A percentile compares a stretch with the other conserved stretches of the same genome.
phyloP scores from a whole-genome alignment of 2,888 invertebrate species.

The Synergus umbraculus region DNA sequence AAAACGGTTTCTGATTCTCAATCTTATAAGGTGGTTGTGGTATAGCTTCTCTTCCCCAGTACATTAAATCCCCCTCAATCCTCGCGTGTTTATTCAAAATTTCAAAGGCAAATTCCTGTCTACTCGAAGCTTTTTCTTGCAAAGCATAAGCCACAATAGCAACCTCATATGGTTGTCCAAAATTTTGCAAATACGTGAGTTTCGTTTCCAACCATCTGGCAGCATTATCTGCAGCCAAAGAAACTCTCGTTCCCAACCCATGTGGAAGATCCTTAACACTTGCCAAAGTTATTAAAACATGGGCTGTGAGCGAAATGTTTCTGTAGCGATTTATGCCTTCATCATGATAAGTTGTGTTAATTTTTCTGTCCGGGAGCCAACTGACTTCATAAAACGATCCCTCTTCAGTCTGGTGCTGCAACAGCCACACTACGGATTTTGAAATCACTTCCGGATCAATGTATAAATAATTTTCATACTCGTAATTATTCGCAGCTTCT shows the following conservation, averaged over 20 bases:
- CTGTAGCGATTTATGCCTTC: constrained; percentile 77
- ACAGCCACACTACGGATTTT: constrained; percentile 90
- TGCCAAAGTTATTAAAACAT: constrained; percentile 92
- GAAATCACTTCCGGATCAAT: constrained; percentile 93
- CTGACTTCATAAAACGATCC: constrained; percentile 95
- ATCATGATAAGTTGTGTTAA: constrained; percentile 85
- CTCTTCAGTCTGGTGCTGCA: constrained; percentile 89
- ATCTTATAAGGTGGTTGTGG: constrained; percentile 90
- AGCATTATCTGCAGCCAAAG: constrained; percentile 87
- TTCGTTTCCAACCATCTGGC: constrained; percentile 90
- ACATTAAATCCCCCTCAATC: constrained; percentile 88
- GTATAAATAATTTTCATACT: constrained; percentile 97
- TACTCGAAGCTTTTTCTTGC: constrained; percentile 89
- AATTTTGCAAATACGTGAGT: constrained; percentile 85
- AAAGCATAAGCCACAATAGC: constrained; percentile 95
- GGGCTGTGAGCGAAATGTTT: constrained; percentile 94
- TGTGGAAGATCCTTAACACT: constrained; percentile 89
- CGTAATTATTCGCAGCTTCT: constrained; percentile 93
- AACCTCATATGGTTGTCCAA: constrained; percentile 89
- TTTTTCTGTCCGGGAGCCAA: constrained; percentile 92
- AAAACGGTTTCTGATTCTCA: constrained; percentile 95
- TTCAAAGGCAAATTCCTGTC: constrained; percentile 87
- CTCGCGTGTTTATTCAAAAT: constrained; percentile 84
- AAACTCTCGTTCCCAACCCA: constrained; percentile 86
- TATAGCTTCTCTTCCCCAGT: constrained; percentile 90